Conservation (phyloP, 92 coral and sea anemone genomes). For the Porites cylindrica region DNA sequence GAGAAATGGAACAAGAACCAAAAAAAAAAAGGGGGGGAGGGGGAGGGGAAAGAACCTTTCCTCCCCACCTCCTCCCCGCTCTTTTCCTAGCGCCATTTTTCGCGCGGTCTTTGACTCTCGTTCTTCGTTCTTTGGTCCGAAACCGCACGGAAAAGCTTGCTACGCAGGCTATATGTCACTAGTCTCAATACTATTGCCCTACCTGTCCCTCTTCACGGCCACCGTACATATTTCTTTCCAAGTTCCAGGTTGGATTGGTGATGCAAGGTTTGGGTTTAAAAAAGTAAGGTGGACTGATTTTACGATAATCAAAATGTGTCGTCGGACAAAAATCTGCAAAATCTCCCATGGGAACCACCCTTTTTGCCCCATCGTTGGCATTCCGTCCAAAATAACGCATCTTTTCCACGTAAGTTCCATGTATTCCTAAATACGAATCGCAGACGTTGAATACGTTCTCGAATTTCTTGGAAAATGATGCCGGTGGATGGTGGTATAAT, state of each 20-base stretch:
- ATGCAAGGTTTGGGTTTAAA: slow-evolving; percentile 58
- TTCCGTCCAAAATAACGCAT: slow-evolving; percentile 42
- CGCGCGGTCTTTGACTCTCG: no score
- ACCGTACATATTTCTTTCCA: not conserved
- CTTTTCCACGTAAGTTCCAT: slow-evolving; percentile 49
- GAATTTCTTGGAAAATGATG: slow-evolving; percentile 17
- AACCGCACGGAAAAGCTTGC: no score
- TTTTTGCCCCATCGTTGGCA: slow-evolving; percentile 51
- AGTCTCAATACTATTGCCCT: no score
- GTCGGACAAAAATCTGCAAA: slow-evolving; percentile 26
- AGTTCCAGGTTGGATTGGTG: slow-evolving; percentile 39
- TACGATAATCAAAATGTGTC: slow-evolving; percentile 34
- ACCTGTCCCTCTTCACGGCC: slow-evolving; percentile 21
- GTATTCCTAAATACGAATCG: slow-evolving; percentile 51
- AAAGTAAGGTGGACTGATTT: not conserved
- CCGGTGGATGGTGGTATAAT: slow-evolving; percentile 36
- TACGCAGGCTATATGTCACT: no score
- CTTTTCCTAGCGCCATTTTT: no score
- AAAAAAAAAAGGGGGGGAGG: no score
- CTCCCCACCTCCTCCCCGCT: no score
- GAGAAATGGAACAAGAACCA: no score
- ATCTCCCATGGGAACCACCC: not conserved
- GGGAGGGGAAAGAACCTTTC: no score
- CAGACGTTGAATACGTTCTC: slow-evolving; percentile 33
- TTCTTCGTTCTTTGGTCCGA: no score